These are phyloP conservation scores for Ectemnius cavifrons DNA, from an alignment of 2,888 invertebrate genomes.

Conservation along the genomic window DNA sequence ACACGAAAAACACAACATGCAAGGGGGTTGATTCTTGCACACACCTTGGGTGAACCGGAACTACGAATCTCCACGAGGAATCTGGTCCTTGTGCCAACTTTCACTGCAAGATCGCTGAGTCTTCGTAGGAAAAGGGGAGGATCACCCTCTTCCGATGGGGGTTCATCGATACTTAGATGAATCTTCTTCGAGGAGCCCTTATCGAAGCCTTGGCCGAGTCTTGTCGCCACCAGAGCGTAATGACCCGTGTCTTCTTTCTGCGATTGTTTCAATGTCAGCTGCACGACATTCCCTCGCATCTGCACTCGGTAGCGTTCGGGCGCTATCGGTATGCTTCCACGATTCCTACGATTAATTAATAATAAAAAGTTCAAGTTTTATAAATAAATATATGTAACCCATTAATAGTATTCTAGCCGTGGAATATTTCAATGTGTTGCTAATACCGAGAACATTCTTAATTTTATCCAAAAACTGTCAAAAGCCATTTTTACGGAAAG, in stretches of 20 bases:
- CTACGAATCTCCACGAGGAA: constrained; percentile 91
- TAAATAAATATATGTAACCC: not conserved
- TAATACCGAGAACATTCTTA: too few species aligned
- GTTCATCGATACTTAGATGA: constrained; percentile 70
- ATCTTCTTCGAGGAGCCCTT: constrained; percentile 79
- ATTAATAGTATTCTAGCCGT: not conserved
- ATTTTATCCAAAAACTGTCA: not conserved
- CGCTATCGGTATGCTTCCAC: constrained; percentile 80
- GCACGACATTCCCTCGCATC: constrained; percentile 83
- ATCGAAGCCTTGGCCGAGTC: constrained; percentile 80
- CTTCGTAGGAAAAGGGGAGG: constrained; percentile 91
- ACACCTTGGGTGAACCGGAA: constrained; percentile 88
- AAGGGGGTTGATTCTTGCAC: too few species aligned
- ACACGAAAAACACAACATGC: not conserved
- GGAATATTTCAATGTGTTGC: too few species aligned
- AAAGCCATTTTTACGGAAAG: constrained; percentile 22
- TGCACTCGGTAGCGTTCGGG: constrained; percentile 84
- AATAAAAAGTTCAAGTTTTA: not conserved
- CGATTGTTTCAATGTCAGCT: constrained; percentile 78
- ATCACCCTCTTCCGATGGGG: constrained; percentile 80
- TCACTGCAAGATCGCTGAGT: constrained; percentile 91
- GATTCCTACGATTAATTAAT: constrained; percentile 57
- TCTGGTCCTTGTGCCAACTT: constrained; percentile 92
- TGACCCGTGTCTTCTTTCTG: constrained; percentile 78
- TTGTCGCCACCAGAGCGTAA: constrained; percentile 85